Evolutionary conservation across 2,797 vertebrate species (phyloP).

Genomic region (Anguilla pacifica): DNA sequence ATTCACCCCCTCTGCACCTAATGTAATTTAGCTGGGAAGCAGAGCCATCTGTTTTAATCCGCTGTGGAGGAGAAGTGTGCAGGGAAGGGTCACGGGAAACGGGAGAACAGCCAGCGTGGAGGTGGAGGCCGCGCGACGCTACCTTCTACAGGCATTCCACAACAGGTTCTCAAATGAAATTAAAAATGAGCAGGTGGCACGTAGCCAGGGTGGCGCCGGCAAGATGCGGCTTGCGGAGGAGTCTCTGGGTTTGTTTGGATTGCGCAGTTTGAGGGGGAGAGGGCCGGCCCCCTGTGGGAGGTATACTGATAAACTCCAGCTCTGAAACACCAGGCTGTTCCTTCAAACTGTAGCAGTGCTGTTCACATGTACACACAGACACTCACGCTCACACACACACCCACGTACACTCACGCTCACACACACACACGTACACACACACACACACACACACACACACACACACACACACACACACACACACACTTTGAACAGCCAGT

Average conservation of each 20-base stretch:
- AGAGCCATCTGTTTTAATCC: conserved; percentile 54
- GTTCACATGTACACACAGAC: background rate
- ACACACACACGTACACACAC: background rate
- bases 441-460: background rate
- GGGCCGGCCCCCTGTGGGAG: background rate
- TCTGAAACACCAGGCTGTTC: background rate
- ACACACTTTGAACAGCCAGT: background rate
- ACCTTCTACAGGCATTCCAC: conserved; percentile 6
- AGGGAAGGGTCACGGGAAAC: background rate
- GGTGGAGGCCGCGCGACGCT: conserved; percentile 9
- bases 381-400: background rate
- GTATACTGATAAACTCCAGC: background rate
- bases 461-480: background rate
- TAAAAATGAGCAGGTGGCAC: conserved; percentile 14
- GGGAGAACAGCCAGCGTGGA: conserved; percentile 13
- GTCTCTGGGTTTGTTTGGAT: background rate
- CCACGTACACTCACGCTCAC: too few relatives aligned
- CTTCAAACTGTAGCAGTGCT: background rate
- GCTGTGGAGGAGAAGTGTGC: background rate
- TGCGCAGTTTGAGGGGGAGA: background rate
- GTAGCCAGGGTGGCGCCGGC: background rate
- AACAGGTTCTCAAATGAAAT: conserved; percentile 27
- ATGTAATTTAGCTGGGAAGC: conserved; percentile 42
- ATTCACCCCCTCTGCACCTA: conserved; percentile 53
- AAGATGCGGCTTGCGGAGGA: background rate